Conservation (phyloP, 2,797 vertebrate genomes). For the Gymnothorax reevesii region DNA sequence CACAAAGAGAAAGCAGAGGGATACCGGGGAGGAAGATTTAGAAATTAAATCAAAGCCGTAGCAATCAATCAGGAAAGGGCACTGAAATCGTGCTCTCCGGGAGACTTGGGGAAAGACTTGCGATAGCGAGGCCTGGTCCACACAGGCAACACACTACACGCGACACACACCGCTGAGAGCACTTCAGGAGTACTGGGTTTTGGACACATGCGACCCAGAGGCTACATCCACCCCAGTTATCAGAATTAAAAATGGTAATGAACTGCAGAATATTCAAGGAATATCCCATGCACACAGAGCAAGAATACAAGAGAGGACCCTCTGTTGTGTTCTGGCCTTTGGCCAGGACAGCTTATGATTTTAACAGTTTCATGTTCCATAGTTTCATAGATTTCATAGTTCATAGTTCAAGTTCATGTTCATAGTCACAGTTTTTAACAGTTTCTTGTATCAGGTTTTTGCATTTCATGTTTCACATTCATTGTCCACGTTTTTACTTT, state of each 20-base stretch:
- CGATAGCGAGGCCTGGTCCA: slow-evolving; percentile 70
- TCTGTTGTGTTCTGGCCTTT: no score
- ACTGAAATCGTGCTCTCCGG: slow-evolving; percentile 61
- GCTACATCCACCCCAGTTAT: neutral
- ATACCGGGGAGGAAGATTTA: slow-evolving; percentile 69
- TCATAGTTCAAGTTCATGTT: no score
- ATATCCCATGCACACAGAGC: slow-evolving; percentile 39
- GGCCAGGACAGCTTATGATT: no score
- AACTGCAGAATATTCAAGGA: slow-evolving; percentile 44
- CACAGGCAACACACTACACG: slow-evolving; percentile 51
- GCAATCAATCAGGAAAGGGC: slow-evolving; percentile 77
- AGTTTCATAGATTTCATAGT: no score
- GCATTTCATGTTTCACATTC: no score
- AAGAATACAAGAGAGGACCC: slow-evolving; percentile 35
- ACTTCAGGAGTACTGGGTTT: slow-evolving; percentile 34
- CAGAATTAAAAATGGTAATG: slow-evolving; percentile 32
- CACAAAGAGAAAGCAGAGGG: slow-evolving; percentile 57
- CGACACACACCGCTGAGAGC: slow-evolving; percentile 52
- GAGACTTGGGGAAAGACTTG: slow-evolving; percentile 73
- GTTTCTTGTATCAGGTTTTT: no score
- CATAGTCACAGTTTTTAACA: no score
- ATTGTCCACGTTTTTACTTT: no score
- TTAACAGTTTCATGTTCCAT: no score
- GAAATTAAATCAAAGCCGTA: slow-evolving; percentile 80
- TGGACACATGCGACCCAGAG: neutral